Percentiles rank a stretch among this genome's conserved stretches.
Evolutionary conservation across 2,113 vertebrate species (phyloP).

Genomic region (Hydropotes inermis): DNA sequence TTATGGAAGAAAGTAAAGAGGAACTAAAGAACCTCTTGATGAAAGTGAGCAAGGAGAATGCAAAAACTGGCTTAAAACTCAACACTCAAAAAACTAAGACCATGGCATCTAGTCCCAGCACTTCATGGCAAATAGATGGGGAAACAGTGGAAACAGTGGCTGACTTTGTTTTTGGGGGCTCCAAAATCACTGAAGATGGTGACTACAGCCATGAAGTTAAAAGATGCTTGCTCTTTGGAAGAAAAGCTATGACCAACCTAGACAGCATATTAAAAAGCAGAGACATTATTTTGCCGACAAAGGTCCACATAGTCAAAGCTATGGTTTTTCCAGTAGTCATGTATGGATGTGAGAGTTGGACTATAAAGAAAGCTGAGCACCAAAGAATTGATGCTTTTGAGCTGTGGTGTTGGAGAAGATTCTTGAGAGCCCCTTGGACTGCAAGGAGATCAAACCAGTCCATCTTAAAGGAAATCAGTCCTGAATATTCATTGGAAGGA

Average conservation of each 20-base stretch:
- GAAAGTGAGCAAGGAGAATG: background rate
- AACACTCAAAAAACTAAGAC: background rate
- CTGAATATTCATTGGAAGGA: background rate
- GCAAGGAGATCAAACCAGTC: background rate
- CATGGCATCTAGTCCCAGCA: background rate
- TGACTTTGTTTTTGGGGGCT: background rate
- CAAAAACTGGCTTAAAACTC: background rate
- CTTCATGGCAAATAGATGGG: background rate
- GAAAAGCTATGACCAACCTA: background rate
- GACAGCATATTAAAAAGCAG: background rate
- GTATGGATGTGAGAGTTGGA: background rate
- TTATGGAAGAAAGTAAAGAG: background rate
- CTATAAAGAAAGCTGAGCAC: background rate
- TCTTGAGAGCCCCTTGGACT: background rate
- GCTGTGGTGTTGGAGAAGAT: background rate
- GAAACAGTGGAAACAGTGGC: background rate
- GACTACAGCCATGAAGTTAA: background rate
- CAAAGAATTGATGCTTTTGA: background rate
- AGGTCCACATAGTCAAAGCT: background rate
- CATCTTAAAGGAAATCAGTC: background rate
- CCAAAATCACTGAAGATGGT: background rate
- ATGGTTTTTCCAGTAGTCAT: background rate
- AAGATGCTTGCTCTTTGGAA: background rate
- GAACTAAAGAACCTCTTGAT: background rate
- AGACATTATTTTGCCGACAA: background rate